A percentile compares a stretch with the other conserved stretches of the same genome.
Evolutionary conservation across 1,140 invertebrate species (phyloP).

Genomic region (Caenorhabditis brenneri): DNA sequence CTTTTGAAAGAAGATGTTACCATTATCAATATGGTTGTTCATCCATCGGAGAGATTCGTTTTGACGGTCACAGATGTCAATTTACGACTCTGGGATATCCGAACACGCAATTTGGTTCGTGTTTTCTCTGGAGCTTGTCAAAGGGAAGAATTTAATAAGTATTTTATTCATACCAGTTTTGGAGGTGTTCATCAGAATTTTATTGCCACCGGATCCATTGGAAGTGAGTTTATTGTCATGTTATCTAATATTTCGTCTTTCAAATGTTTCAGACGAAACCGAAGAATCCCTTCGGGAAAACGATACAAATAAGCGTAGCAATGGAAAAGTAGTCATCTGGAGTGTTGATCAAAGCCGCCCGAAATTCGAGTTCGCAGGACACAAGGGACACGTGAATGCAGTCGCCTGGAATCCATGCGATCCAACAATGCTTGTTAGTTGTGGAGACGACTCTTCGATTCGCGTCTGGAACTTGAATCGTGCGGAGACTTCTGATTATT

Average conservation of each 20-base stretch:
- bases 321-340: neutral
- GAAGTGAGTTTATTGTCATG: neutral
- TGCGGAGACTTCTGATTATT: constrained; percentile 2
- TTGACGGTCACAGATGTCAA: neutral
- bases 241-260: neutral
- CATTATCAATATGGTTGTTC: neutral
- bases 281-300: neutral
- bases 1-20: neutral
- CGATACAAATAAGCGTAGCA: neutral
- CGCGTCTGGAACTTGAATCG: neutral
- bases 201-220: constrained; percentile 22
- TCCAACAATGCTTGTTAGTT: neutral
- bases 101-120: neutral
- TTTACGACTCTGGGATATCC: neutral
- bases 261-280: neutral
- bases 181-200: neutral
- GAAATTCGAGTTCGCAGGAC: neutral
- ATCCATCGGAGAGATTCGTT: neutral
- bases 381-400: constrained; percentile 14
- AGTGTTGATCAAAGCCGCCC: neutral
- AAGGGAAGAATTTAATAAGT: neutral
- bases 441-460: neutral
- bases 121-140: constrained; percentile 16
- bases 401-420: neutral
- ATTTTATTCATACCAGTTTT: neutral